Percentiles rank a stretch among this genome's conserved stretches.
Conservation (phyloP, 1,140 invertebrate species). For the Schlechtendalia chinensis region DNA sequence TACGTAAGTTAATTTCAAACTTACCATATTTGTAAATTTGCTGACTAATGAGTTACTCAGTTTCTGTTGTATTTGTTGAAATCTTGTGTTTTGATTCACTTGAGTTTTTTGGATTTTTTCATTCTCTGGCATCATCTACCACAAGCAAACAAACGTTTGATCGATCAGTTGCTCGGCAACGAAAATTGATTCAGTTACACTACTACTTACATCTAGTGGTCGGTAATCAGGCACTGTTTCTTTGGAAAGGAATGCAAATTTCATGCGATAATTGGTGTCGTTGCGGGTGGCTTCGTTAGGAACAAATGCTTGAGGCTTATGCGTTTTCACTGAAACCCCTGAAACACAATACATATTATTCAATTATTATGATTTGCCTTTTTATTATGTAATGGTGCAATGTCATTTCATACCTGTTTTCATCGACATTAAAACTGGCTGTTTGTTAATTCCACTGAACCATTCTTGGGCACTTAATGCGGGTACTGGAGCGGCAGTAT, state of each 20-base stretch:
- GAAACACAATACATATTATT: neutral
- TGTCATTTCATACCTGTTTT: conserved; percentile 65
- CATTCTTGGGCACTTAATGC: conserved; percentile 84
- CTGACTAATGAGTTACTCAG: conserved; percentile 60
- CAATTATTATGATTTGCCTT: neutral
- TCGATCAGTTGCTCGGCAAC: neutral
- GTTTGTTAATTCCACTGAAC: conserved; percentile 78
- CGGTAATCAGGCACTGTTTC: conserved; percentile 82
- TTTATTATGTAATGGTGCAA: neutral
- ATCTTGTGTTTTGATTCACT: conserved; percentile 73
- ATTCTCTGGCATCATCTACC: conserved; percentile 55
- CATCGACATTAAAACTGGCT: conserved; percentile 80
- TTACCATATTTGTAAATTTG: conserved; percentile 53
- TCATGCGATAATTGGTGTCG: conserved; percentile 76
- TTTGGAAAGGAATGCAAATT: conserved; percentile 78
- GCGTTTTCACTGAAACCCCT: conserved; percentile 69
- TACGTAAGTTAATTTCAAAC: neutral
- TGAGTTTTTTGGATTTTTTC: conserved; percentile 73
- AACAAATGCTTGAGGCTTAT: conserved; percentile 68
- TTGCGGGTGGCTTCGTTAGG: conserved; percentile 57
- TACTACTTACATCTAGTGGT: conserved; percentile 61
- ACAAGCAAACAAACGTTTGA: conserved; percentile 2
- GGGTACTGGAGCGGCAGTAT: conserved; percentile 79
- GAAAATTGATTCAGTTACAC: neutral
- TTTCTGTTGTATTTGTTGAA: conserved; percentile 71